These are phyloP conservation scores for Oreocharis arfaki DNA, from an alignment of 2,113 vertebrate species.

Conservation along the genomic window DNA sequence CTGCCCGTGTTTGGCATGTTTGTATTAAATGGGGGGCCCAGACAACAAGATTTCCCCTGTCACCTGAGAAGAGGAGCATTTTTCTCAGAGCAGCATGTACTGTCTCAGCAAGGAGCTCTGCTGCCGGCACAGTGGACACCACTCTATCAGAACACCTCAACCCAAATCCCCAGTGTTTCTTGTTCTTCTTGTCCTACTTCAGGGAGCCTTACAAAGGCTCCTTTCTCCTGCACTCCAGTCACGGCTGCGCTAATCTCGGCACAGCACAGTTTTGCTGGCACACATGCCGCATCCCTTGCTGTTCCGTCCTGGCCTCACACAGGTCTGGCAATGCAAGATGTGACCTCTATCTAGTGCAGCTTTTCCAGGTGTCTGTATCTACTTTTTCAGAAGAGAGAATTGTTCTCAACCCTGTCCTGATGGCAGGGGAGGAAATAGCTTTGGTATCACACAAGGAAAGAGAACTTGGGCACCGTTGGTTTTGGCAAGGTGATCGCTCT, in stretches of 20 bases:
- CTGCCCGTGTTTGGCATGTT: background rate
- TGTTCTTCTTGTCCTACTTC: constrained; percentile 7
- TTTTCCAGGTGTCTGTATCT: background rate
- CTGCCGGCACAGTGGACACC: background rate
- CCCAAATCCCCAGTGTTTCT: background rate
- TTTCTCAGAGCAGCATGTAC: background rate
- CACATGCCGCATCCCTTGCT: background rate
- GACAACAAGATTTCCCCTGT: background rate
- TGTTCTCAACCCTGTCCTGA: background rate
- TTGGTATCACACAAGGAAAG: background rate
- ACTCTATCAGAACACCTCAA: background rate
- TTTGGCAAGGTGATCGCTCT: background rate
- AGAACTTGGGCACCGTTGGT: background rate
- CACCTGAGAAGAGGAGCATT: background rate
- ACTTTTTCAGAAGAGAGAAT: background rate
- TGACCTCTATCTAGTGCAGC: background rate
- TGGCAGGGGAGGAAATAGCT: background rate
- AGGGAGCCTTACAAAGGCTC: background rate
- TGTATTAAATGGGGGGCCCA: background rate
- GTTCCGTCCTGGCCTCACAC: background rate
- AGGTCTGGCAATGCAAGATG: background rate
- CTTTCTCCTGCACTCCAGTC: background rate
- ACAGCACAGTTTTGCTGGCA: background rate
- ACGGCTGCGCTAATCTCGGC: background rate
- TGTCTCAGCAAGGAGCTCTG: background rate